phyloP scores from a whole-genome alignment of 2,888 invertebrate species.

The Chironomus riparius region DNA sequence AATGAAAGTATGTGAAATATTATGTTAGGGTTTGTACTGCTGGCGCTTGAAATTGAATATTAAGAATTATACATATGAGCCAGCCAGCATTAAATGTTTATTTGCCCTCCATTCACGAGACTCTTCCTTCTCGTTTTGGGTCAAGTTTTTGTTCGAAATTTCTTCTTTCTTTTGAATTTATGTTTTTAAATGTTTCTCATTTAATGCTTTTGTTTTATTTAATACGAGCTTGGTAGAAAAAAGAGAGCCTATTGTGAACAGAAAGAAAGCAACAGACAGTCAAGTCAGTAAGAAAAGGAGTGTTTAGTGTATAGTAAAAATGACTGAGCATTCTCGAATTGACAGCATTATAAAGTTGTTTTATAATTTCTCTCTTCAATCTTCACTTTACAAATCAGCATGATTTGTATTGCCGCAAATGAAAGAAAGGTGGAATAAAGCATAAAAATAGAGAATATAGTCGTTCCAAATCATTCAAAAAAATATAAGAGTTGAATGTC shows the following conservation, averaged over 20 bases:
- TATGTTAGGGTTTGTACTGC: neutral
- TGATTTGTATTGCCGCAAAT: neutral
- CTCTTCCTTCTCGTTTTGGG: neutral
- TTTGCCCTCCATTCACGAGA: neutral
- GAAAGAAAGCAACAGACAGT: neutral
- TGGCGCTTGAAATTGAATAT: neutral
- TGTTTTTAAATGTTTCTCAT: neutral
- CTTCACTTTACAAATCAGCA: neutral
- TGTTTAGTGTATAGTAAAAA: neutral
- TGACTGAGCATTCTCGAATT: neutral
- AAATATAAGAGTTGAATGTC: neutral
- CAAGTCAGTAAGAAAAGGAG: neutral
- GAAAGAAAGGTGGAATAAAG: neutral
- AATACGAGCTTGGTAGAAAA: no score
- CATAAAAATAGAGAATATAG: neutral
- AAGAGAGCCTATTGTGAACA: neutral
- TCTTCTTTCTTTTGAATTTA: neutral
- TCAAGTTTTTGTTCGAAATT: neutral
- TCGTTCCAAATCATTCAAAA: neutral
- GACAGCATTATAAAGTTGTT: constrained; percentile 5
- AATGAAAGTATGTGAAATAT: neutral
- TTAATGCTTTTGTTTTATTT: neutral
- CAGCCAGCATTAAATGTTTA: neutral
- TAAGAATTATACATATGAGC: neutral
- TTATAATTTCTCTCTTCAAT: neutral